Base-by-base conservation (phyloP, 2,888 invertebrate species). In the Amblyteles armatorius region DNA sequence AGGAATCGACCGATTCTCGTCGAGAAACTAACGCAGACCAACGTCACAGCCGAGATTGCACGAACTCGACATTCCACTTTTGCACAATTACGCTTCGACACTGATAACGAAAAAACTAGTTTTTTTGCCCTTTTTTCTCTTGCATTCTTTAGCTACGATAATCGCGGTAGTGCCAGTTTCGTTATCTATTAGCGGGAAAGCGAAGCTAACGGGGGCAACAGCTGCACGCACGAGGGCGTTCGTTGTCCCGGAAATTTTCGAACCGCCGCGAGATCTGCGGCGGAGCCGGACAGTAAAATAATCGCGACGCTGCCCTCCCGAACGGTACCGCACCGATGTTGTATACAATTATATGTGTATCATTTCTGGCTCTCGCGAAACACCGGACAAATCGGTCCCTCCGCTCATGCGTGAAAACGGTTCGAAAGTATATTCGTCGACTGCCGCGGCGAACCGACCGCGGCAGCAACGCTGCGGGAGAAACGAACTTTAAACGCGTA, bases 351-450 rank as follows among this genome's bases (percentile, higher is more conserved):
- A 29, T 63, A n/a, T 63, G n/a, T 29, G 5, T 63, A 33, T 16
- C 16, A 63, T 63, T 36, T 22, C 65, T 67, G 76, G 65, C 71
- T 76, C 29, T 79, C 79, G 72, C 63, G 11, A 33, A 29, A 50
- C 71, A 16, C 52, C 55, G 55, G 79, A 79, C 82, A 73, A 82
- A 73, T 80, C 67, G 79, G 76, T 82, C 79, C 81, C 79, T 13
- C 72, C 84, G 55, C 60, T 86, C 79, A 63, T 72, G 86, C 87
- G 83, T 86, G 77, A 79, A 86, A 86, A 85, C 83, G 79, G 67
- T 87, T 83, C 76, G 82, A 87, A 83, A 86, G 82, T 85, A n/a
- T 29, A 69, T 72, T 82, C 72, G 77, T 68, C 71, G 33, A 40
- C 71, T 26, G 48, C 60, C 68, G 55, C 48, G 50, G 68, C 44